phyloP scores from a whole-genome alignment of 2,797 vertebrate genomes.

The Myripristis jacobus region DNA sequence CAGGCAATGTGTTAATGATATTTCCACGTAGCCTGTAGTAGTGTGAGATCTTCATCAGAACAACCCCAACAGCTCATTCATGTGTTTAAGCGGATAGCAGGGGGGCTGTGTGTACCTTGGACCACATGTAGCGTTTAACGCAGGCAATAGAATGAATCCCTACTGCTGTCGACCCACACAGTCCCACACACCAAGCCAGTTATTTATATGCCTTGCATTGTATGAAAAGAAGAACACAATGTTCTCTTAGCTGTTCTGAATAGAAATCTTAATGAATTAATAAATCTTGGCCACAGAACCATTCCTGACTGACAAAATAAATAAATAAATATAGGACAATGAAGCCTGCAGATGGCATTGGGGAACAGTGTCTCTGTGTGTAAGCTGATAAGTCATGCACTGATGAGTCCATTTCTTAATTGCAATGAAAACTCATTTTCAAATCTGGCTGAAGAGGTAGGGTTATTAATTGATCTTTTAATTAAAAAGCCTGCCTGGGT shows the following conservation, averaged over 20 bases:
- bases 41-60: constrained; percentile 15
- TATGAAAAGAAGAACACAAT: constrained; percentile 81
- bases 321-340: constrained; percentile 75
- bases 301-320: constrained; percentile 77
- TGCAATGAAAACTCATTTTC: constrained; percentile 84
- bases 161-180: constrained; percentile 48
- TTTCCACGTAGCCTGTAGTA: constrained; percentile 4
- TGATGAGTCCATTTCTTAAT: constrained; percentile 87
- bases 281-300: constrained; percentile 83
- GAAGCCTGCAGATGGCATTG: constrained; percentile 79
- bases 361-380: constrained; percentile 82
- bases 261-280: constrained; percentile 87
- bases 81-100: constrained; percentile 59
- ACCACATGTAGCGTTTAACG: constrained; percentile 62
- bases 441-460: constrained; percentile 83
- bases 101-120: constrained; percentile 58
- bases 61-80: constrained; percentile 30
- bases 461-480: constrained; percentile 86
- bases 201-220: constrained; percentile 80
- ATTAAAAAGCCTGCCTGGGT: constrained; percentile 75
- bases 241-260: constrained; percentile 81
- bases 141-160: constrained; percentile 58
- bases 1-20: neutral
- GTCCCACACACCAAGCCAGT: constrained; percentile 65
- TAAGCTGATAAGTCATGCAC: constrained; percentile 88